Conservation (phyloP, 2,888 invertebrate genomes). For the Corythucha ciliata region DNA sequence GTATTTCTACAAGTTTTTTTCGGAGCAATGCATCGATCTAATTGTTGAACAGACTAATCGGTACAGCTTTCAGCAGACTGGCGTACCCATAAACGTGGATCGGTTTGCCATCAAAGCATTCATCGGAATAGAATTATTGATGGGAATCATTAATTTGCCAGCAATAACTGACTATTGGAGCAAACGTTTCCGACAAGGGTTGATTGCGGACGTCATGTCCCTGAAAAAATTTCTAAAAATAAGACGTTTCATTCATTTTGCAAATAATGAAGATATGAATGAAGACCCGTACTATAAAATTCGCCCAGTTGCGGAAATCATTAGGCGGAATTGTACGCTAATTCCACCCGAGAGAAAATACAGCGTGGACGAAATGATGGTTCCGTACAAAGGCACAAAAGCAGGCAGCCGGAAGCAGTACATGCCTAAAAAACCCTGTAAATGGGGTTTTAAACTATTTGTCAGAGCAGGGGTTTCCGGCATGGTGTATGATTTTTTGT, state of each 20-base stretch:
- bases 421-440: conserved; percentile 39
- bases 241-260: not conserved
- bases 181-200: conserved; percentile 7
- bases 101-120: conserved; percentile 21
- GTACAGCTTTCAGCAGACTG: conserved; percentile 18
- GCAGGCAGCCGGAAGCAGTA: conserved; percentile 39
- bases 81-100: conserved; percentile 14
- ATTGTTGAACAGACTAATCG: conserved; percentile 25
- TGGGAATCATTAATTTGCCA: conserved; percentile 25
- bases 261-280: not conserved
- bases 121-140: conserved; percentile 22
- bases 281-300: conserved; percentile 9
- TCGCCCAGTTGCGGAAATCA: not conserved
- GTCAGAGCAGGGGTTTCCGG: conserved; percentile 39
- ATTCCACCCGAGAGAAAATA: conserved; percentile 36
- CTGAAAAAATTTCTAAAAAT: conserved; percentile 8
- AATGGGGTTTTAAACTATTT: conserved; percentile 40
- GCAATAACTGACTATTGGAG: conserved; percentile 25
- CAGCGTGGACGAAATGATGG: conserved; percentile 39
- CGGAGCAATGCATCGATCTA: conserved; percentile 18
- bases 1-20: conserved; percentile 21
- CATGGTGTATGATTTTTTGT: conserved; percentile 39
- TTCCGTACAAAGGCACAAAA: conserved; percentile 39
- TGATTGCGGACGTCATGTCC: conserved; percentile 19
- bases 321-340: conserved; percentile 17